A percentile compares a stretch with the other conserved stretches of the same genome.
These are phyloP conservation scores for Allygus modestus DNA, from an alignment of 2,888 invertebrate genomes.

Conservation along the genomic window DNA sequence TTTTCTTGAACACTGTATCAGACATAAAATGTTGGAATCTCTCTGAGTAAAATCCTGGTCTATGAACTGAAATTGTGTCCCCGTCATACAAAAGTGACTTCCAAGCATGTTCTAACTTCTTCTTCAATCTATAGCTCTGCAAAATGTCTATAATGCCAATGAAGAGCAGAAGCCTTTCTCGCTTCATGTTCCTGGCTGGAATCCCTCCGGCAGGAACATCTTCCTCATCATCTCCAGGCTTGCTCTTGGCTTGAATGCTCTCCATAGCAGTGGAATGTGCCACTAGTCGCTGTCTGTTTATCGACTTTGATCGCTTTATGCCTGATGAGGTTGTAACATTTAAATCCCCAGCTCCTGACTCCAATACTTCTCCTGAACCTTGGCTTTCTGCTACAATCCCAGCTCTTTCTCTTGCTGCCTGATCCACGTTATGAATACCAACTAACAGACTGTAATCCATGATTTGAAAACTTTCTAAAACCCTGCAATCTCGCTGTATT, in stretches of 20 bases:
- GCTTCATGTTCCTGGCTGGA: conserved; percentile 96
- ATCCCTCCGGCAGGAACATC: conserved; percentile 99
- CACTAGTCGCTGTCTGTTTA: conserved; percentile 94
- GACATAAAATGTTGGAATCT: conserved; percentile 99
- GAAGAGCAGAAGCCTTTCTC: conserved; percentile 95
- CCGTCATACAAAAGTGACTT: conserved; percentile 99
- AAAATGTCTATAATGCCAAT: conserved; percentile 99
- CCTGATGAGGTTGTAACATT: conserved; percentile 73
- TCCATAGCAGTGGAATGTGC: conserved; percentile 98
- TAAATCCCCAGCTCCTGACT: conserved; percentile 68
- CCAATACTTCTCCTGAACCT: conserved; percentile 76
- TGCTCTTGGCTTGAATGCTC: conserved; percentile 97
- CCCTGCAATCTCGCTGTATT: conserved; percentile 96
- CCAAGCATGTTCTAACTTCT: conserved; percentile 99
- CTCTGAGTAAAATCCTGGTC: conserved; percentile 98
- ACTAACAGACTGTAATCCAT: conserved; percentile 99
- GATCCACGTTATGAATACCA: conserved; percentile 98
- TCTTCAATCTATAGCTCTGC: conserved; percentile 97
- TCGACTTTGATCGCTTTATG: conserved; percentile 83
- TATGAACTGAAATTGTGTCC: conserved; percentile 99
- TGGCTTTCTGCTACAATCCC: conserved; percentile 71
- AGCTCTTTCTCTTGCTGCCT: conserved; percentile 89
- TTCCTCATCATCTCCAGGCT: conserved; percentile 96
- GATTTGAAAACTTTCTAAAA: conserved; percentile 87
- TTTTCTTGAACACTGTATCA: conserved; percentile 97